These are phyloP conservation scores for Acrobasis suavella DNA, from an alignment of 2,888 invertebrate species.

Conservation along the genomic window DNA sequence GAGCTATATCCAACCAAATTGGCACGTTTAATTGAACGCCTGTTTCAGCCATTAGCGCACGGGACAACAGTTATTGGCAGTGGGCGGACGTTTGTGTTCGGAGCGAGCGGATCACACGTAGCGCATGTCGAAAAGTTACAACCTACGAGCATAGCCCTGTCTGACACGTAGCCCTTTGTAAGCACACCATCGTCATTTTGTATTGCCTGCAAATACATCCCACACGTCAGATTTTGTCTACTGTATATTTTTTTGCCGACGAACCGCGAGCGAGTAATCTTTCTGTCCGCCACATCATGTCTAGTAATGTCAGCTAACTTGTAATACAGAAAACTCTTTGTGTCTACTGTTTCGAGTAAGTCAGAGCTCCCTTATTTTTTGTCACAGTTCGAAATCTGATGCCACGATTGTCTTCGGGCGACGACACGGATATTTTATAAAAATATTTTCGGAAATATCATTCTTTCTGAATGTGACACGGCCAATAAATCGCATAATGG, in stretches of 20 bases:
- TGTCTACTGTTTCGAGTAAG: not conserved
- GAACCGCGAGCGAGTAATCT: not conserved
- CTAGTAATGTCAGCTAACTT: not conserved
- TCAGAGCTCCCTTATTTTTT: conserved; percentile 14
- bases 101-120: conserved; percentile 35
- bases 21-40: conserved; percentile 74
- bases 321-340: not conserved
- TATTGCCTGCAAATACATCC: conserved; percentile 4
- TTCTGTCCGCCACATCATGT: conserved; percentile 3
- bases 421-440: conserved; percentile 46
- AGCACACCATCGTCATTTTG: conserved; percentile 19
- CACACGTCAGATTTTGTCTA: conserved; percentile 6
- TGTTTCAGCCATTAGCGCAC: conserved; percentile 68
- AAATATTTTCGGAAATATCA: conserved; percentile 66
- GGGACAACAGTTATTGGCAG: conserved; percentile 71
- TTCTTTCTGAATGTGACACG: conserved; percentile 73
- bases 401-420: conserved; percentile 34
- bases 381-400: conserved; percentile 27
- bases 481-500: conserved; percentile 80
- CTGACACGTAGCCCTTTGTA: conserved; percentile 35
- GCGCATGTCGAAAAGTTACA: conserved; percentile 41
- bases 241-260: conserved; percentile 7
- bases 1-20: conserved; percentile 61
- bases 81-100: conserved; percentile 39
- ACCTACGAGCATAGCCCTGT: conserved; percentile 41